Base-by-base conservation (phyloP, 1,140 invertebrate genomes). In the Eriocheir sinensis region DNA sequence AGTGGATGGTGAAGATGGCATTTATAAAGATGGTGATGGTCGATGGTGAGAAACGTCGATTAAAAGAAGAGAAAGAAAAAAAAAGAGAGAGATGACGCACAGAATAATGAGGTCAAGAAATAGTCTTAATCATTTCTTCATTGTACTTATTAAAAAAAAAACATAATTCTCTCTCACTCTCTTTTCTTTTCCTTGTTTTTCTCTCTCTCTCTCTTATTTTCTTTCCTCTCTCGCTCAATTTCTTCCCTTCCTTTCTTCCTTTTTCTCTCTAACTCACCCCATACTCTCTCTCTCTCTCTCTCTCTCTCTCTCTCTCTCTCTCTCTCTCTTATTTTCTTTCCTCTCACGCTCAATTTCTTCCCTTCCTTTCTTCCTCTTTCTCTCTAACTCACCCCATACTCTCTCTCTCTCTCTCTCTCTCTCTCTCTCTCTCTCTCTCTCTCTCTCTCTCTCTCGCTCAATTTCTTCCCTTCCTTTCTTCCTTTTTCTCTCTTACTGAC, bases 391-490 rank as follows among this genome's bases (percentile, higher is more conserved):
- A 72, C 0, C 21, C n/a, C 21, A 60, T n/a, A n/a, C 12, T 72
- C 12, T 17, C 60, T 72, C 60, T 72, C 60, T 72, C 60, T 72
- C 60, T 72, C 60, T 72, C 60, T 72, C 53, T 72, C 53, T 72
- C 53, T 72, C 53, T 72, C 53, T 72, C 53, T 72, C 53, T 72
- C 53, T 72, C 53, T 72, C 53, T 72, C 53, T 72, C 53, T 72
- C 53, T 72, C 53, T 72, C 53, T 72, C 53, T 72, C 53, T 72
- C 53, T 12, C 53, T 21, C 53, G 3, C 53, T 21, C 2, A 15
- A 72, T 3, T n/a, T 21, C 6, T 48, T 8, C 15, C 15, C 44
- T 48, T 15, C 4, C 44, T 48, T 15, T 8, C 44, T 48, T 15
- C 3, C 53, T 21, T 21, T 21, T 21, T 72, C 21, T 72, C 53